Evolutionary conservation across 2,888 invertebrate species (phyloP).

Genomic region (Polymixis flavicincta): DNA sequence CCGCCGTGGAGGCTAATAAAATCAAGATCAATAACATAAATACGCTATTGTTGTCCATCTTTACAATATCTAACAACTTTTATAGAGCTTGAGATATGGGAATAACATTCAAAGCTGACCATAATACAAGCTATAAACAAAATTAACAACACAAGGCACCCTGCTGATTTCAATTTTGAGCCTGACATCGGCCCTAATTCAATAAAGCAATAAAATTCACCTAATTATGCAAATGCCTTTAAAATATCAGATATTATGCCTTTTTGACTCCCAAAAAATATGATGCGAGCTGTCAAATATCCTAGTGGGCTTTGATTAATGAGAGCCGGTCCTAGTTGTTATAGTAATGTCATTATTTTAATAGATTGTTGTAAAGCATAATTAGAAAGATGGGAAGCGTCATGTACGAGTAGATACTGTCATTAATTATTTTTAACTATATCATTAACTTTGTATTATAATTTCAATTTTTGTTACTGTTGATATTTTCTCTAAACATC

Average conservation of each 20-base stretch:
- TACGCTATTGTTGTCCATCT: conserved; percentile 85
- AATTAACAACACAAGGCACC: conserved; percentile 90
- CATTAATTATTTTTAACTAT: conserved; percentile 58
- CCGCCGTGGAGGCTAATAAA: conserved; percentile 78
- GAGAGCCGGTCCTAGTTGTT: conserved; percentile 72
- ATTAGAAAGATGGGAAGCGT: conserved; percentile 77
- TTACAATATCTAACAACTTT: conserved; percentile 85
- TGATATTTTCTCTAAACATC: neutral
- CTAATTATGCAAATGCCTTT: conserved; percentile 90
- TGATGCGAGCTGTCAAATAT: conserved; percentile 83
- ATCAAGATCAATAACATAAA: conserved; percentile 87
- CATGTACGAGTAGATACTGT: conserved; percentile 67
- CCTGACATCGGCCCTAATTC: conserved; percentile 90
- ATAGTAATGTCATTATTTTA: conserved; percentile 82
- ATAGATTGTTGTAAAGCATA: conserved; percentile 79
- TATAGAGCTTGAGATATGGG: conserved; percentile 87
- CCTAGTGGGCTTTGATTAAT: conserved; percentile 85
- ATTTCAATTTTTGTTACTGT: neutral
- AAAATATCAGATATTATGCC: conserved; percentile 86
- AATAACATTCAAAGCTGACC: conserved; percentile 88
- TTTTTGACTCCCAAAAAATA: conserved; percentile 84
- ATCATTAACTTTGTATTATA: conserved; percentile 10
- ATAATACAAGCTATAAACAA: conserved; percentile 90
- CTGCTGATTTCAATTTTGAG: conserved; percentile 90
- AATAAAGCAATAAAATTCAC: conserved; percentile 91